These are phyloP conservation scores for Rallus limicola DNA, from an alignment of 2,113 vertebrate species.

Conservation along the genomic window DNA sequence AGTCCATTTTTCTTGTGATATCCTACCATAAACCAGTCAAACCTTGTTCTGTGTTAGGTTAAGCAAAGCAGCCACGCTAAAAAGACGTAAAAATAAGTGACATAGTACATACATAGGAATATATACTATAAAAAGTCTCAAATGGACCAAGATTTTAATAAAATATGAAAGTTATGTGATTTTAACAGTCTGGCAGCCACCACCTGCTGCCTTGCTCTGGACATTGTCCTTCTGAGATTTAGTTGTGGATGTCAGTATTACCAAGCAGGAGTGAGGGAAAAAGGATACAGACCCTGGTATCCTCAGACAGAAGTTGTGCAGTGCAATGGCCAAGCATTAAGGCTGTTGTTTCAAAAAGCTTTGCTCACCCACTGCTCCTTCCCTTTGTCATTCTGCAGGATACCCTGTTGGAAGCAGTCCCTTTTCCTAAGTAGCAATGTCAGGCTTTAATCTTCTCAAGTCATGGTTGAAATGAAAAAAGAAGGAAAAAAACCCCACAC, in stretches of 20 bases:
- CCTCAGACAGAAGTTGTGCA: background rate
- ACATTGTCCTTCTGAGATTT: background rate
- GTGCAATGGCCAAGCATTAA: background rate
- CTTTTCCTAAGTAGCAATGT: background rate
- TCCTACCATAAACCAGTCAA: conserved; percentile 31
- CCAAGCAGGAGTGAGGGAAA: background rate
- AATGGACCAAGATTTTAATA: background rate
- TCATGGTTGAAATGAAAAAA: background rate
- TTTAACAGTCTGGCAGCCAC: background rate
- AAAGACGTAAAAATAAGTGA: background rate
- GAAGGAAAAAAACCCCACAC: background rate
- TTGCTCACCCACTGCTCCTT: background rate
- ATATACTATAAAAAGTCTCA: background rate
- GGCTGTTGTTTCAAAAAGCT: background rate
- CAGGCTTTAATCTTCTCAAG: conserved; percentile 4
- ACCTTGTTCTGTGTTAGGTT: background rate
- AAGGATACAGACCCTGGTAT: background rate
- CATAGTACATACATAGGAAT: background rate
- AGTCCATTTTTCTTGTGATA: background rate
- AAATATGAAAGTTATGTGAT: background rate
- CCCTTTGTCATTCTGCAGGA: background rate
- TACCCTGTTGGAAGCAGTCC: background rate
- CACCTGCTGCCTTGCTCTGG: background rate
- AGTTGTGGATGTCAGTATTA: background rate
- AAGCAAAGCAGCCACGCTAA: background rate